Evolutionary conservation across 2,113 vertebrate species (phyloP).

Genomic region (Desmodus rotundus): DNA sequence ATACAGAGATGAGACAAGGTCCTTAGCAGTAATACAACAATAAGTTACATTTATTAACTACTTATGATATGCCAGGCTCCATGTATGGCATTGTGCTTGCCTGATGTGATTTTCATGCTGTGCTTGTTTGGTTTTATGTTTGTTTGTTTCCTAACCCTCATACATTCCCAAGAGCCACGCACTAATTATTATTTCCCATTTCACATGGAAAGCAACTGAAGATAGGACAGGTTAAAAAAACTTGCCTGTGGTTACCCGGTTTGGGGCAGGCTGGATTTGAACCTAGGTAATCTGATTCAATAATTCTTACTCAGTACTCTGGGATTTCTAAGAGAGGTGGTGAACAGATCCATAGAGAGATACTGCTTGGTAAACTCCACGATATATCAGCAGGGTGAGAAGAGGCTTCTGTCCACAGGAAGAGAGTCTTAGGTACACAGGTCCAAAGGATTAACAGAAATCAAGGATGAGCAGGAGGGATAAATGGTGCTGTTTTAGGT

Average conservation of each 20-base stretch:
- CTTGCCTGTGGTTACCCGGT: neutral
- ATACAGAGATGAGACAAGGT: neutral
- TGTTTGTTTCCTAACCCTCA: neutral
- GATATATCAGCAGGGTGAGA: neutral
- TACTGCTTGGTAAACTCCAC: neutral
- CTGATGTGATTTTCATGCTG: neutral
- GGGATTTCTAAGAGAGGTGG: neutral
- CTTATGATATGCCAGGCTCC: neutral
- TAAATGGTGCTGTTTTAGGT: neutral
- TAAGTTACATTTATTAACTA: neutral
- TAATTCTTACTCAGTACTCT: neutral
- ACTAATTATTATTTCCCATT: neutral
- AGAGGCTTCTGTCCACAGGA: neutral
- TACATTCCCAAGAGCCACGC: neutral
- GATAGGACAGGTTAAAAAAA: neutral
- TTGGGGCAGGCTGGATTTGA: neutral
- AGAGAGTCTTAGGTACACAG: neutral
- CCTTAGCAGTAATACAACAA: neutral
- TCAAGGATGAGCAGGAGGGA: neutral
- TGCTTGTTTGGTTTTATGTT: neutral
- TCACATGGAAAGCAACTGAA: neutral
- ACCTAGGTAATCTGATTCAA: neutral
- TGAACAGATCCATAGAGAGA: neutral
- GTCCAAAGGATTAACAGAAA: neutral
- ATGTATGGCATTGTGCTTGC: neutral